Evolutionary conservation across 53 echinoderm and acorn worm genomes (phyloP), one percentile per base, ranked within the genome.

Genomic region (Apostichopus leukothele): DNA sequence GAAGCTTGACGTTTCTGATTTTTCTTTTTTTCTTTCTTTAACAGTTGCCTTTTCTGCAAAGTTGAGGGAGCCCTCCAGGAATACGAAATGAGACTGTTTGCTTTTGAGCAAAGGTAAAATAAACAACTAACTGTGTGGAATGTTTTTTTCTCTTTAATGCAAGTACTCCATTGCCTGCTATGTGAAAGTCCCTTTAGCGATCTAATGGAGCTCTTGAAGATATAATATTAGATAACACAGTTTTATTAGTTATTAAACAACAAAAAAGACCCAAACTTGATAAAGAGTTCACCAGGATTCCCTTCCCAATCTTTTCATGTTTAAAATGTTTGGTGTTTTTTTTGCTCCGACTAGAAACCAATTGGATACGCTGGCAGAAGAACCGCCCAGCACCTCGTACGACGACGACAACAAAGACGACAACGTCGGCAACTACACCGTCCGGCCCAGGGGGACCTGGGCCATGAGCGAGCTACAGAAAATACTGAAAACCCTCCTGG

Each of bases 81-180:
- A 14, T 97, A 97, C 75, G 95, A 97, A 91, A 94, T 90, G 83
- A 92, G 91, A 75, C 90, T 97, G 59, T 97, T 97, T 88, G 92
- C 97, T 16, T 93, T 97, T 86, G 91, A 95, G 80, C 83, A 86
- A 55, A 94, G 90, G 97, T 97, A 91, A 92, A 39, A 39, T 39
- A 39, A 3, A 39, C 39, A 39, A 39, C 39, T 39, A 39, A 39
- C 39, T 39, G 39, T 39, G 39, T 39, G 39, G 88, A 50, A 14
- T 20, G 9, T 9, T 63, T 3, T 63, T 63, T 63, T 1, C 39
- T 39, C 3, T 39, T 39, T 39, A 3, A 3, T 39, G 39, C 39
- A 39, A 3, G 39, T 3, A 39, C 39, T 39, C 39, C 3, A 0
- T 39, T 39, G 39, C 2, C 3, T 39, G 39, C 39, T 39, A 39